Evolutionary conservation across 2,113 vertebrate species (phyloP), one percentile per base, ranked within the genome.

Genomic region (Polypterus senegalus): DNA sequence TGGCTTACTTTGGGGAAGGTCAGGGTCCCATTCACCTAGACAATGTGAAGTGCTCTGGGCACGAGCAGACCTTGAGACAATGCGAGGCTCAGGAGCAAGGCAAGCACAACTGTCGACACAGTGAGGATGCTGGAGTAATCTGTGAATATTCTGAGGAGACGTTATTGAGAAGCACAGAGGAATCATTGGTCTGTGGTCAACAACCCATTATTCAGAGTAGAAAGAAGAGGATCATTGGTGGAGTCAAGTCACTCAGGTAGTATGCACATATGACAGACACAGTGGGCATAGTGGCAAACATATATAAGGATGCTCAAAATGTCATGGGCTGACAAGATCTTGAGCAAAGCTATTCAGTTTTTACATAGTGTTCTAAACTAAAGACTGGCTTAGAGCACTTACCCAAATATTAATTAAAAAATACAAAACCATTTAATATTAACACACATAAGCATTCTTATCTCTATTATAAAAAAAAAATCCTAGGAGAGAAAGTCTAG

Each of bases 41-140:
- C 73, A 83, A 83, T 4, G n/a, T 93, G 63, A 84, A 88, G 69
- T 95, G 92, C 78, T 88, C 81, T 0, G 92, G 92, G 54, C 83
- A 76, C 1, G 92, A 95, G 77, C 79, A 9, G 7, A 45, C 61
- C 3, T 53, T 90, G 67, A 83, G 77, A 48, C 78, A 92, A 47
- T 93, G 91, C 3, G 77, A 77, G 70, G 87, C 74, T 59, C 82
- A 83, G 4, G 77, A 79, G 7, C 79, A 73, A 58, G 76, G 71
- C 59, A 71, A 71, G 65, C 81, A 75, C 70, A 83, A 81, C 78
- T 95, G 92, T 79, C 81, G 79, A 65, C 88, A 83, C 63, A 75
- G 78, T 51, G 76, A 85, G 69, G 88, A 89, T 46, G 90, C 86
- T 1, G 91, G 91, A 5, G 91, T 89, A 54, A 81, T 74, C 69